Evolutionary conservation across 2,888 invertebrate genomes (phyloP).

Genomic region (Aricia artaxerxes): DNA sequence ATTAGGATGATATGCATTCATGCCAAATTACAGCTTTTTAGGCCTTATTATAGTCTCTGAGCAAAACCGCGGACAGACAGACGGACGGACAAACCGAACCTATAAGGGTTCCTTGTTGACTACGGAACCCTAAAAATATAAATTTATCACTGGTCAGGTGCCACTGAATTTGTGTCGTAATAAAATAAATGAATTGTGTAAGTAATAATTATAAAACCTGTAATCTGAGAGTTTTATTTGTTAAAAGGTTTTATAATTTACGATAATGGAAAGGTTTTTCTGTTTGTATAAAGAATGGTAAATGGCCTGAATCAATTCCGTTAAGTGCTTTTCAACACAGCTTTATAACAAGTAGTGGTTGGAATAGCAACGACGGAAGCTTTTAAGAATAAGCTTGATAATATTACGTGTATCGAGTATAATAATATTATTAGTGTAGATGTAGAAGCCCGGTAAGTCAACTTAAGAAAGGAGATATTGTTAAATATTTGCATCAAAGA

Average conservation of each 20-base stretch:
- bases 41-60: too few species aligned
- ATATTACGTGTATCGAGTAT: neutral
- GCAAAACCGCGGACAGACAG: too few species aligned
- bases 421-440: neutral
- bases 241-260: constrained; percentile 78
- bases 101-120: too few species aligned
- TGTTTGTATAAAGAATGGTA: constrained; percentile 79
- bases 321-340: constrained; percentile 78
- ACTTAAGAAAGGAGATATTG: too few species aligned
- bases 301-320: constrained; percentile 79
- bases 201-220: constrained; percentile 29
- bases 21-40: too few species aligned
- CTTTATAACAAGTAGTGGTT: constrained; percentile 57
- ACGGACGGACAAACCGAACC: too few species aligned
- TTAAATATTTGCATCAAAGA: too few species aligned
- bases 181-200: neutral
- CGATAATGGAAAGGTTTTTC: constrained; percentile 75
- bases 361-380: constrained; percentile 15
- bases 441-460: too few species aligned
- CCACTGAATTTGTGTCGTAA: neutral
- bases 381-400: constrained; percentile 15
- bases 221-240: constrained; percentile 43
- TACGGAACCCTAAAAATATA: too few species aligned
- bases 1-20: too few species aligned
- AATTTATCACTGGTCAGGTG: too few species aligned